phyloP scores from a whole-genome alignment of 2,888 invertebrate genomes.

The Diarsia mendica region DNA sequence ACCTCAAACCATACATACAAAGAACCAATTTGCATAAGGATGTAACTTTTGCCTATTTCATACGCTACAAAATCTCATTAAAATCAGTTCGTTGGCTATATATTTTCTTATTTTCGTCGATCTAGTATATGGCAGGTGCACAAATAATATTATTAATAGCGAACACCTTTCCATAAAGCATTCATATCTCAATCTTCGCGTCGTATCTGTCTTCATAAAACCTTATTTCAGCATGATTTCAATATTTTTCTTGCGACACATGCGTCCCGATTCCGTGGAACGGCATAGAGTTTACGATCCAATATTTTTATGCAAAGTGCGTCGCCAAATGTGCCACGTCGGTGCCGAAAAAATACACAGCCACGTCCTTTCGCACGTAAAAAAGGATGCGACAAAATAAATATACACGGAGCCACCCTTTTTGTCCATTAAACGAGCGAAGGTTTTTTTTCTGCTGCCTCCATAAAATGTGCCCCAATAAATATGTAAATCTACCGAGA shows the following conservation, averaged over 20 bases:
- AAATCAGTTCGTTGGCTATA: slow-evolving; percentile 33
- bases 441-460: slow-evolving; percentile 86
- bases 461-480: slow-evolving; percentile 90
- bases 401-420: slow-evolving; percentile 90
- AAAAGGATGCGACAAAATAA: slow-evolving; percentile 90
- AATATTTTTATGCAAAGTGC: slow-evolving; percentile 90
- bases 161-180: slow-evolving; percentile 69
- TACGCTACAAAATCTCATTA: slow-evolving; percentile 29
- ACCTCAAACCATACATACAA: slow-evolving; percentile 38
- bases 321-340: slow-evolving; percentile 88
- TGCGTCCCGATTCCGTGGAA: slow-evolving; percentile 83
- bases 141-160: slow-evolving; percentile 74
- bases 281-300: slow-evolving; percentile 86
- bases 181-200: slow-evolving; percentile 82
- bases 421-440: slow-evolving; percentile 89
- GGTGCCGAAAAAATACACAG: slow-evolving; percentile 86
- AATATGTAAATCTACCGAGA: slow-evolving; percentile 89
- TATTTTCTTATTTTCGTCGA: slow-evolving; percentile 41
- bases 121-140: slow-evolving; percentile 72
- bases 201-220: slow-evolving; percentile 83
- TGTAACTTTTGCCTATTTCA: slow-evolving; percentile 38
- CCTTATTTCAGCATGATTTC: slow-evolving; percentile 81
- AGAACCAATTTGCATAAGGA: slow-evolving; percentile 52
- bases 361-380: slow-evolving; percentile 88
- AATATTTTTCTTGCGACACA: slow-evolving; percentile 84